phyloP scores from a whole-genome alignment of 2,888 invertebrate species.

The Temnothorax unifasciatus region DNA sequence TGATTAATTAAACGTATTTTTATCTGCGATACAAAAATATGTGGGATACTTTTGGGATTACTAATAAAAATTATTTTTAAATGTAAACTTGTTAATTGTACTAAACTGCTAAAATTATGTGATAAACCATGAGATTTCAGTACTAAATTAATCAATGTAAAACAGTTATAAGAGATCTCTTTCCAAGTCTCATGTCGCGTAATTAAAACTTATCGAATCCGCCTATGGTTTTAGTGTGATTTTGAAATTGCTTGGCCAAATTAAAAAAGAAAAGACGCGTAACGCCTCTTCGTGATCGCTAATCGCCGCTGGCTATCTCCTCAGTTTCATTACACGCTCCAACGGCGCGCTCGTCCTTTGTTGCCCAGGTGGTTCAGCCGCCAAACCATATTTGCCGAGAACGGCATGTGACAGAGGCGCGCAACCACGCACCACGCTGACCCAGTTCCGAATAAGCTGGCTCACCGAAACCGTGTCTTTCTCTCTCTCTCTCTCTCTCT shows the following conservation, averaged over 20 bases:
- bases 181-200: not conserved
- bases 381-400: constrained; percentile 61
- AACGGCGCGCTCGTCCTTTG: constrained; percentile 57
- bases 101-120: not conserved
- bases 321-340: constrained; percentile 59
- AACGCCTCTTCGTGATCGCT: constrained; percentile 37
- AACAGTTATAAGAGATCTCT: not conserved
- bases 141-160: not conserved
- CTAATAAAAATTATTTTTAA: not conserved
- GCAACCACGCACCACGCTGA: constrained; percentile 67
- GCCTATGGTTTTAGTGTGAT: not conserved
- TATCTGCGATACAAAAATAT: not conserved
- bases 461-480: constrained; percentile 56
- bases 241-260: not conserved
- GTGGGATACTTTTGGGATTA: not conserved
- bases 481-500: constrained; percentile 47
- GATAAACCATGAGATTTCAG: not conserved
- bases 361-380: constrained; percentile 55
- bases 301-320: constrained; percentile 27
- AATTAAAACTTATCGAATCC: not conserved
- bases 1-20: not conserved
- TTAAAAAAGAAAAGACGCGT: constrained; percentile 22
- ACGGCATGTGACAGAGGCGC: constrained; percentile 53
- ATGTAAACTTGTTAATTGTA: not conserved
- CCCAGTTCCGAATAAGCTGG: constrained; percentile 66